Base-by-base conservation (phyloP, 2,113 vertebrate species). In the Himantopus leucocephalus region DNA sequence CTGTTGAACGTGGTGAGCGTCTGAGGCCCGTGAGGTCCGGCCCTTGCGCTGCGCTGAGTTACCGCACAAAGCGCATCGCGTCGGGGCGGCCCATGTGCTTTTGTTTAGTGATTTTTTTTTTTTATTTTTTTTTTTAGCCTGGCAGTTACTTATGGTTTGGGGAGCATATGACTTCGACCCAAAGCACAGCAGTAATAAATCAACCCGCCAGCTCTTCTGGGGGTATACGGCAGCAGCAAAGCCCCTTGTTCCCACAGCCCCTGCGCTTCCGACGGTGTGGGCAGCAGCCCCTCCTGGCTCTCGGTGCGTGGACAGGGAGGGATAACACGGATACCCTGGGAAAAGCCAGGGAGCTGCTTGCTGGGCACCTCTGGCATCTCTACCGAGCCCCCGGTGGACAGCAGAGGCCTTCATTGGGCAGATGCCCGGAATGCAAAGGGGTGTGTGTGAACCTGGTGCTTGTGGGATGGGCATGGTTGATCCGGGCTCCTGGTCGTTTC, bases 31-130 rank as follows among this genome's bases (percentile, higher is more conserved):
- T 29, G 47, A 53, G 41, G 41, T 85, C 58, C 53, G n/a, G 37
- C 35, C 48, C 43, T 91, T 0, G 0, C n/a, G 20, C 75, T 82
- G 21, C 1, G 12, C 80, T 30, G 47, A 10, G 70, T 17, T 30
- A 66, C 70, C 0, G 7, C 41, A 41, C 37, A 19, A 55, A 68
- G 22, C 5, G 2, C 48, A 37, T 66, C n/a, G 4, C 0, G 0
- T 37, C 1, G 3, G 52, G 68, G 58, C 8, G 1, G 39, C 14
- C 52, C 9, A 10, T 0, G 9, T 41, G 63, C 32, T 90, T 80
- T 86, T 84, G 45, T 83, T 88, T 45, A 75, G 30, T 0, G 0
- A 74, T 73, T 52, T 29, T 26, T 3, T 60, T 35, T 16, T 7
- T 17, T 55, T 47, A 7, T 48, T 55, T 15, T 45, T 45, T 45